Evolutionary conservation across 1,140 invertebrate species (phyloP).

Genomic region (Drosophila saltans): DNA sequence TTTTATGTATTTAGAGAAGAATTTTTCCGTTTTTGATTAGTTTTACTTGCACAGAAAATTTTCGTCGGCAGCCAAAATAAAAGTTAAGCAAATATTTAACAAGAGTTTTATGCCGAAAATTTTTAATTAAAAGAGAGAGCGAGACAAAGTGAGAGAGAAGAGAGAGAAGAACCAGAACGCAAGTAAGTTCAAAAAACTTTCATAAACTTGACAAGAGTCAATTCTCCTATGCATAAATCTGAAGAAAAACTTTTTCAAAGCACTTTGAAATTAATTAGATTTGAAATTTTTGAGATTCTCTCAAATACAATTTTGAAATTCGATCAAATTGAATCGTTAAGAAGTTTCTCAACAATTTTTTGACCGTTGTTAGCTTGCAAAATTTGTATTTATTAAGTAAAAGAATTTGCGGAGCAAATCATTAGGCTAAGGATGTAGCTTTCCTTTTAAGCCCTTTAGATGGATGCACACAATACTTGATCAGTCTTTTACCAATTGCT

Average conservation of each 20-base stretch:
- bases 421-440: too few relatives aligned
- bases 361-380: too few relatives aligned
- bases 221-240: background rate
- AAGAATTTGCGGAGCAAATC: too few relatives aligned
- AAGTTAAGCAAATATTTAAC: constrained; percentile 7
- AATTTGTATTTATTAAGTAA: too few relatives aligned
- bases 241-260: background rate
- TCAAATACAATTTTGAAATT: background rate
- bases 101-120: background rate
- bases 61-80: background rate
- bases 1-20: constrained; percentile 37
- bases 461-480: too few relatives aligned
- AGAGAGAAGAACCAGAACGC: background rate
- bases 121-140: constrained; percentile 2
- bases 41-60: constrained; percentile 21
- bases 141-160: background rate
- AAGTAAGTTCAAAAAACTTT: background rate
- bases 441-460: too few relatives aligned
- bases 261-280: background rate
- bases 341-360: too few relatives aligned
- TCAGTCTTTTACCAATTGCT: too few relatives aligned
- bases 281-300: background rate
- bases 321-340: too few relatives aligned
- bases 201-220: background rate
- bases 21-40: constrained; percentile 42